Percentiles rank a stretch among this genome's conserved stretches.
Evolutionary conservation across 2,113 vertebrate species (phyloP).

Genomic region (Nothocercus nigrocapillus): DNA sequence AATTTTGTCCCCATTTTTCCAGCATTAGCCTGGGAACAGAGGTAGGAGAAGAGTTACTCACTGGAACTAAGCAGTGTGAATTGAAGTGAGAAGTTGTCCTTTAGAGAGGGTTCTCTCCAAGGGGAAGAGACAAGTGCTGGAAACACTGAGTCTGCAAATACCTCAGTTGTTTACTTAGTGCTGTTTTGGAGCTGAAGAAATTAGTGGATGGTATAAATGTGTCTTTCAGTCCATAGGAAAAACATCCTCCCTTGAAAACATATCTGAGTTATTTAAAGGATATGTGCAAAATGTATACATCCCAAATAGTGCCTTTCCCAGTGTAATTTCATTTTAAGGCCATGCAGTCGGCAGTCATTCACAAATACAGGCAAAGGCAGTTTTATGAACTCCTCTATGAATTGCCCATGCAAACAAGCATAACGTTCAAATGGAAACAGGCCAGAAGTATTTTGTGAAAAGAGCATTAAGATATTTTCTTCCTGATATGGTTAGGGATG

Average conservation of each 20-base stretch:
- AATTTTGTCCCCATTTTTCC: not conserved
- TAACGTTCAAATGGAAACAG: not conserved
- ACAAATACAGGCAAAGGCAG: not conserved
- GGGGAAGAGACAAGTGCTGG: not conserved
- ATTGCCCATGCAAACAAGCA: slow-evolving; percentile 27
- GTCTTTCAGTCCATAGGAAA: not conserved
- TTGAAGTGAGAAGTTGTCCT: not conserved
- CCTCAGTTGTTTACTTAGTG: not conserved
- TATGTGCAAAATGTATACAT: not conserved
- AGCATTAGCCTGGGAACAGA: not conserved
- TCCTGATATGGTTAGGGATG: not conserved
- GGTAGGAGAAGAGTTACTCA: not conserved
- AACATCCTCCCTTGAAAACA: slow-evolving; percentile 2
- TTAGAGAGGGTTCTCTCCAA: not conserved
- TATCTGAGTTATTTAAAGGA: not conserved
- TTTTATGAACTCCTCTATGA: slow-evolving; percentile 30
- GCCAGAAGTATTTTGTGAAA: slow-evolving; percentile 47
- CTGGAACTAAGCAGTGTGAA: not conserved
- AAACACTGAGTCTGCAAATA: not conserved
- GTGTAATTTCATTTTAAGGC: not conserved
- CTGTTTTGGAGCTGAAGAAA: slow-evolving; percentile 5
- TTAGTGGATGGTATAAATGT: not conserved
- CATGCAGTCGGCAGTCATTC: not conserved
- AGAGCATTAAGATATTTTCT: slow-evolving; percentile 49
- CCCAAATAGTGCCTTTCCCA: not conserved